Conservation (phyloP, 2,797 vertebrate species). For the Yasuhikotakia modesta region DNA sequence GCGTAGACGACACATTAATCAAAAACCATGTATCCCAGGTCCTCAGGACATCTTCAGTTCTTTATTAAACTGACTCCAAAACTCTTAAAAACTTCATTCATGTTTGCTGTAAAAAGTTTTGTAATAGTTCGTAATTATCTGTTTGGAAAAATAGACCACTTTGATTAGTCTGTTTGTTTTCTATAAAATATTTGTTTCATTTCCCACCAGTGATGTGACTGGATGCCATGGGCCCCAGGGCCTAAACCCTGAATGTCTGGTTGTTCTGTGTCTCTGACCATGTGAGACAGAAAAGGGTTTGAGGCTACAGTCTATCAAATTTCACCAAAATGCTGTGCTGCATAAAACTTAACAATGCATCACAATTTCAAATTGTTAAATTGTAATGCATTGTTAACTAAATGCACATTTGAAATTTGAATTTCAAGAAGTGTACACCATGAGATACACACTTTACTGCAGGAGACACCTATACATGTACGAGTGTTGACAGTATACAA, state of each 20-base stretch:
- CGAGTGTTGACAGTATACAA: neutral
- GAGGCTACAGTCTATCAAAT: neutral
- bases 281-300: conserved; percentile 1
- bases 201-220: neutral
- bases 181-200: neutral
- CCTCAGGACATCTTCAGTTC: conserved; percentile 42
- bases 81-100: conserved; percentile 4
- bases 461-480: no score
- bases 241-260: neutral
- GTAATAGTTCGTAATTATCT: conserved; percentile 29
- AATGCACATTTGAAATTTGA: no score
- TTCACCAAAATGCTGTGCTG: neutral
- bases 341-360: neutral
- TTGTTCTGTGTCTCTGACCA: neutral
- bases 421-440: no score
- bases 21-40: conserved; percentile 71
- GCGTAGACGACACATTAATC: conserved; percentile 72
- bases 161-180: neutral
- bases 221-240: neutral
- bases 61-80: conserved; percentile 20
- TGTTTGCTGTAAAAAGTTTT: conserved; percentile 6
- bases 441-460: no score
- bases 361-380: neutral
- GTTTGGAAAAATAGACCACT: conserved; percentile 14
- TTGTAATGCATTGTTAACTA: no score